Evolutionary conservation across 2,888 invertebrate species (phyloP), one percentile per base, ranked within the genome.

Genomic region (Lordiphosa fenestrarum): DNA sequence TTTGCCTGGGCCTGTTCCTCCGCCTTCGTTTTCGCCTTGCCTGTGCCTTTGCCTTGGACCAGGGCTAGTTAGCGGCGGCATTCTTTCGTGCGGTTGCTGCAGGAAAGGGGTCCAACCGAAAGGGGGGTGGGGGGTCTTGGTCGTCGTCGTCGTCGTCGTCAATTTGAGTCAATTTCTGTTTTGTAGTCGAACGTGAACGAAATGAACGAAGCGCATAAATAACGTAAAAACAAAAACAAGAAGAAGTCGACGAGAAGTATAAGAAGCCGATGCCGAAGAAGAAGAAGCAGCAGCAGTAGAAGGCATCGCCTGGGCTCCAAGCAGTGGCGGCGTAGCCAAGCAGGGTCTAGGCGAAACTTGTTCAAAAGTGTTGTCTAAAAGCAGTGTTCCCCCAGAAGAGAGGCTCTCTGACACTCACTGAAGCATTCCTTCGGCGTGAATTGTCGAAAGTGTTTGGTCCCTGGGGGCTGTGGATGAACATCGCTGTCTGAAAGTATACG

Each of bases 141-240:
- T 19, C 46, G 6, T 13, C 21, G 49, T 50, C 56, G 68, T 53
- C 55, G 49, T 30, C 51, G 58, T 67, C 69, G 80, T 74, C 84
- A 83, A 77, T 84, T 81, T 81, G 77, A 84, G 77, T 81, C 82
- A 81, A 71, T 81, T 81, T 77, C 46, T 71, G 83, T 81, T 58
- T 74, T 60, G 59, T 66, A 81, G 78, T 84, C 84, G 82, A 84
- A 84, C 78, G 71, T 63, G 58, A 59, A 46, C 57, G 70, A 81
- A 73, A 73, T 81, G 77, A 76, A 77, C 82, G 69, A 81, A 77
- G 78, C 74, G 84, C 82, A 77, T 77, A 81, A 81, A 81, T 77
- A 76, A 81, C 77, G 68, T 84, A 50, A 68, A 71, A 73, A 60
- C 48, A 53, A 63, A 63, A 47, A 60, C 38, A 48, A 42, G 46